phyloP scores from a whole-genome alignment of 2,113 vertebrate genomes.

The Psilopsiagon aymara region DNA sequence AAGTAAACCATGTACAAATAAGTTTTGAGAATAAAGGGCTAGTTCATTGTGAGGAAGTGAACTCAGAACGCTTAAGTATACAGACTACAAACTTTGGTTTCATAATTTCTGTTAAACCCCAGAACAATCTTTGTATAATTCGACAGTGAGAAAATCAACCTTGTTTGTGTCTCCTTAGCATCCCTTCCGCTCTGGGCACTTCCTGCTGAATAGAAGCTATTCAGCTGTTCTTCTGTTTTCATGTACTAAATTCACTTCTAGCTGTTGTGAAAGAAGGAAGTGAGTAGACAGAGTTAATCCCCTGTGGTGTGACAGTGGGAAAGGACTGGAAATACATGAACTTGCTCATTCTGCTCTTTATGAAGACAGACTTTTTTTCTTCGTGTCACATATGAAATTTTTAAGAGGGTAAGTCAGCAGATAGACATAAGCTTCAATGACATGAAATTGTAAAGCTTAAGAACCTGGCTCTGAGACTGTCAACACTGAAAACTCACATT shows the following conservation, averaged over 20 bases:
- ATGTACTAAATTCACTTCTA: background rate
- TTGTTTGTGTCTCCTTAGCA: background rate
- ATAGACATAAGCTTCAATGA: background rate
- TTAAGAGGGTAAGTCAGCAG: background rate
- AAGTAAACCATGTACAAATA: background rate
- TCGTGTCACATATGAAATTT: background rate
- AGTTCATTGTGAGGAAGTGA: background rate
- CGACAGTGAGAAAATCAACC: background rate
- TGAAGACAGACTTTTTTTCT: background rate
- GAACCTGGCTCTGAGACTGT: background rate
- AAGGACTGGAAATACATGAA: background rate
- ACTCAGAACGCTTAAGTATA: background rate
- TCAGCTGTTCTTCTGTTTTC: background rate
- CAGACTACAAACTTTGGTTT: background rate
- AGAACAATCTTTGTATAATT: background rate
- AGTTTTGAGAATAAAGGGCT: background rate
- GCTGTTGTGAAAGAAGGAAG: constrained; percentile 1
- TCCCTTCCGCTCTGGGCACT: background rate
- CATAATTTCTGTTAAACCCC: background rate
- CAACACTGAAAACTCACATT: background rate
- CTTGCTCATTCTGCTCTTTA: background rate
- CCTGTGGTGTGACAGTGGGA: background rate
- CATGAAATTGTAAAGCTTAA: background rate
- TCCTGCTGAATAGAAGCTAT: background rate
- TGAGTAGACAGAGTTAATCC: background rate